Evolutionary conservation across 53 echinoderm and acorn worm genomes (phyloP).

Genomic region (Antedon mediterranea): DNA sequence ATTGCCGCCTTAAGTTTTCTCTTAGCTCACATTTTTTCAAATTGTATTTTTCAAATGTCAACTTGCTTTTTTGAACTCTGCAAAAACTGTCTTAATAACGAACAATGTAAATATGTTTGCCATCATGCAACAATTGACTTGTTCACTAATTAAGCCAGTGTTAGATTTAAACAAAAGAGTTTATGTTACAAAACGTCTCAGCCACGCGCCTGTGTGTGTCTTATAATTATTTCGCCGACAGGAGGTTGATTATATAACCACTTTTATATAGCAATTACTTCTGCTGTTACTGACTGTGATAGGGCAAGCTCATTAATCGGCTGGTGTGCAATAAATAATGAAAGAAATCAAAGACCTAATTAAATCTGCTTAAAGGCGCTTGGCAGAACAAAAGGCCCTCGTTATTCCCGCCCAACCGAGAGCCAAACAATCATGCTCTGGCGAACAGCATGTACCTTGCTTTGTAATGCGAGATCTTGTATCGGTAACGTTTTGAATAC

Average conservation of each 20-base stretch:
- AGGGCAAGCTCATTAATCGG: background rate
- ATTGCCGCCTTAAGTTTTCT: too few species aligned
- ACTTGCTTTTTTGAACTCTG: too few species aligned
- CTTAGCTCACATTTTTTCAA: too few species aligned
- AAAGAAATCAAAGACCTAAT: background rate
- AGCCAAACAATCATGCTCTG: background rate
- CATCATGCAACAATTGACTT: too few species aligned
- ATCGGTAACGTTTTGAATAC: background rate
- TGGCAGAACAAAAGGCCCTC: background rate
- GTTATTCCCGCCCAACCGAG: background rate
- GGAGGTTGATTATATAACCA: background rate
- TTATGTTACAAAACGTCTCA: too few species aligned
- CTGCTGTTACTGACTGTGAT: background rate
- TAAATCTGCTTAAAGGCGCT: background rate
- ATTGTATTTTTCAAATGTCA: too few species aligned
- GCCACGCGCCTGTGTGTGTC: background rate
- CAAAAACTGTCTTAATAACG: too few species aligned
- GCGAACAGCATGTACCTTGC: background rate
- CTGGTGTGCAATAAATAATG: background rate
- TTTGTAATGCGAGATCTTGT: background rate
- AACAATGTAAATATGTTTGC: too few species aligned
- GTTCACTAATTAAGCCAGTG: too few species aligned
- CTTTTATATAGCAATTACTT: background rate
- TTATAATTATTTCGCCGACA: background rate
- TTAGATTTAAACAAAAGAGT: too few species aligned